Base-by-base conservation (phyloP, 2,888 invertebrate species). In the Tetragonula carbonaria region DNA sequence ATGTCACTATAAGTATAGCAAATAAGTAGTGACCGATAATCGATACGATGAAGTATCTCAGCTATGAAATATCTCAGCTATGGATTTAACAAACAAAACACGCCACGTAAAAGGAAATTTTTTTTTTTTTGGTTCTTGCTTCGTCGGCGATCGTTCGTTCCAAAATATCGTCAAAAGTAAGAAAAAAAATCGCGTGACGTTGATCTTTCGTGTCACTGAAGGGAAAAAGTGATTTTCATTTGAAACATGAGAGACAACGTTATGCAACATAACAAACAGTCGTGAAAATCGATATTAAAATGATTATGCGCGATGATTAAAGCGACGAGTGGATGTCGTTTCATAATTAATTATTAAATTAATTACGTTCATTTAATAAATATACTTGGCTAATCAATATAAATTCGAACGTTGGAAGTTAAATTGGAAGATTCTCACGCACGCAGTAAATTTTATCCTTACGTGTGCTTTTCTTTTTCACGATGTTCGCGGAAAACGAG, bases 41-140 rank as follows among this genome's bases (percentile, higher is more conserved):
- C 73, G 74, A 65, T 70, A 53, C 55, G 74, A n/a, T 33, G 18
- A 33, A 53, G n/a, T 14, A 16, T 70, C 70, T 65, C 53, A 38
- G 38, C 33, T 53, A 70, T 57, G 73, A 80, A 28, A 28, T 28
- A 82, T 79, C 63, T 45, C 18, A 28, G 28, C 28, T 28, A 28
- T 62, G 55, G 63, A 74, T 51, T 78, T 74, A 79, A 82, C 78
- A 78, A 77, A 87, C 68, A 74, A 78, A 77, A 87, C 72, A 72
- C 76, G 63, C 55, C 57, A 63, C 53, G 72, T 55, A 33, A 63
- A 65, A 75, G 66, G 68, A 68, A 57, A 18, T 28, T 28, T 28
- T 28, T 28, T 28, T 67, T 77, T 74, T 82, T 23, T 28, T 72
- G 38, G 73, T 79, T 71, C 16, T 45, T 8, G 8, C 38, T 74